Evolutionary conservation across 1,140 invertebrate genomes (phyloP).

Genomic region (Drosophila grimshawi): DNA sequence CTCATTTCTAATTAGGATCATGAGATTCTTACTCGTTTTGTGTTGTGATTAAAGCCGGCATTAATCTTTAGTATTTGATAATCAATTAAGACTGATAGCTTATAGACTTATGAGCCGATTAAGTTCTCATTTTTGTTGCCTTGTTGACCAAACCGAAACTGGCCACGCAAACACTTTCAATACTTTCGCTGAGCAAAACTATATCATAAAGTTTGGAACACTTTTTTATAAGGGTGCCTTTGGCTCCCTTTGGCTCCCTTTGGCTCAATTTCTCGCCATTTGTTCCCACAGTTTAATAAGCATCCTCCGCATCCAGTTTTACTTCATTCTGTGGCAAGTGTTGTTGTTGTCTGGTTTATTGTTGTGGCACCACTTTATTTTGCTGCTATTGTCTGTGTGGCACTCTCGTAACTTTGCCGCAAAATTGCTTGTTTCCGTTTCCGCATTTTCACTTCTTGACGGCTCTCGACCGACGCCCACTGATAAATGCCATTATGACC

Average conservation of each 20-base stretch:
- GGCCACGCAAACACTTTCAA: slow-evolving; percentile 49
- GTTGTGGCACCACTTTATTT: slow-evolving; percentile 54
- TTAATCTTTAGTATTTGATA: slow-evolving; percentile 42
- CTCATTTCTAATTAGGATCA: slow-evolving; percentile 61
- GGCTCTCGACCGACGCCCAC: slow-evolving; percentile 49
- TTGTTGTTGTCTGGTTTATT: slow-evolving; percentile 44
- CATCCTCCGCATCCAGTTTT: slow-evolving; percentile 28
- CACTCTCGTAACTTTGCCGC: slow-evolving; percentile 81
- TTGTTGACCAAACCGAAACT: slow-evolving; percentile 35
- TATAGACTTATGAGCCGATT: slow-evolving; percentile 18
- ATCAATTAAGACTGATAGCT: slow-evolving; percentile 43
- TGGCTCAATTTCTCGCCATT: background rate
- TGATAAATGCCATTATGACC: slow-evolving; percentile 84
- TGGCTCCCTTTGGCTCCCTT: background rate
- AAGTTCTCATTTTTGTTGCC: slow-evolving; percentile 22
- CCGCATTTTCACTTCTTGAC: slow-evolving; percentile 57
- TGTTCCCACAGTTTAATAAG: slow-evolving; percentile 38
- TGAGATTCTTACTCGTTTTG: slow-evolving; percentile 7
- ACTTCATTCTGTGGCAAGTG: slow-evolving; percentile 17
- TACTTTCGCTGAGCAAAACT: slow-evolving; percentile 36
- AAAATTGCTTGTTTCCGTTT: slow-evolving; percentile 84
- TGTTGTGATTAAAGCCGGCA: slow-evolving; percentile 43
- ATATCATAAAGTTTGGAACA: slow-evolving; percentile 29
- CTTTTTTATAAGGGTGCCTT: slow-evolving; percentile 33
- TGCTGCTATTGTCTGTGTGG: slow-evolving; percentile 43